These are phyloP conservation scores for Bursaphelenchus mucronatus DNA, from an alignment of 1,140 invertebrate species.

Conservation along the genomic window DNA sequence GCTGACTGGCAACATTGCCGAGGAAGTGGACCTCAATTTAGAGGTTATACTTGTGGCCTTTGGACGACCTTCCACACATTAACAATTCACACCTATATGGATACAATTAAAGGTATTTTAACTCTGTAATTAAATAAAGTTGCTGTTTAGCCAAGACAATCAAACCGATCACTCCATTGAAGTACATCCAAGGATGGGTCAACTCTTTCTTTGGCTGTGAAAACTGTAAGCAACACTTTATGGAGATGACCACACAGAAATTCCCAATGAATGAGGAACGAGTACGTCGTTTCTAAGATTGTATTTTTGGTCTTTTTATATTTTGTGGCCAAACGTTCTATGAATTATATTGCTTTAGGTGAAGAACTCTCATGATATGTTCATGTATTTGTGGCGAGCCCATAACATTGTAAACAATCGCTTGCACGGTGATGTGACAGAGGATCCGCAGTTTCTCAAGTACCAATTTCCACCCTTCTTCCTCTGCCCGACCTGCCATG, in stretches of 20 bases:
- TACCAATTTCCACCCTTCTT: constrained; percentile 59
- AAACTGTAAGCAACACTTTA: constrained; percentile 56
- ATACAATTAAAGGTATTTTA: constrained; percentile 39
- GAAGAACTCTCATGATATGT: constrained; percentile 53
- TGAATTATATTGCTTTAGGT: constrained; percentile 39
- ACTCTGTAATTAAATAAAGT: constrained; percentile 2
- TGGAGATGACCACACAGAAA: constrained; percentile 59
- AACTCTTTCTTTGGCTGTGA: constrained; percentile 59
- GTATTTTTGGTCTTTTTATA: neutral
- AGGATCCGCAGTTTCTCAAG: constrained; percentile 61
- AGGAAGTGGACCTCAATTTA: constrained; percentile 70
- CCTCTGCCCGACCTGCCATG: constrained; percentile 57
- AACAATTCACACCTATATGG: constrained; percentile 73
- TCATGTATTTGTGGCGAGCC: constrained; percentile 60
- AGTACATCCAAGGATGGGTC: constrained; percentile 60
- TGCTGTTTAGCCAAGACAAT: constrained; percentile 37
- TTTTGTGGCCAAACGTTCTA: neutral
- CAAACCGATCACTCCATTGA: constrained; percentile 50
- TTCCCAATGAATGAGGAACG: constrained; percentile 59
- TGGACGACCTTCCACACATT: constrained; percentile 92
- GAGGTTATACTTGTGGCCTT: constrained; percentile 90
- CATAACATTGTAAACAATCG: constrained; percentile 60
- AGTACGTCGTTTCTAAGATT: constrained; percentile 32
- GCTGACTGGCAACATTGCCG: constrained; percentile 76
- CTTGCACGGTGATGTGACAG: constrained; percentile 54